Base-by-base conservation (phyloP, 2,888 invertebrate genomes). In the Cancer borealis region DNA sequence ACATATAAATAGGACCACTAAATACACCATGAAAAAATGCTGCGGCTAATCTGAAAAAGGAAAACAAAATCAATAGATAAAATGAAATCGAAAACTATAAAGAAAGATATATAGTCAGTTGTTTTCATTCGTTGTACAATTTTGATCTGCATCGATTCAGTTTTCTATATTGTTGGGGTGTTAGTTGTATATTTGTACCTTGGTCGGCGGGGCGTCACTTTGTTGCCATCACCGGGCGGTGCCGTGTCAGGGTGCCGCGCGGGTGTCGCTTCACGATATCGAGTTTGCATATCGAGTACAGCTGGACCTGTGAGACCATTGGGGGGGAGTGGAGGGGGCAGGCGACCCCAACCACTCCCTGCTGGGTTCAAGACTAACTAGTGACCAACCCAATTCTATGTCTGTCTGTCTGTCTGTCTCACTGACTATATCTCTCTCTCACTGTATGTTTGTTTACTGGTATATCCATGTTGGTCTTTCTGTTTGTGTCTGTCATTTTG, bases 241-340 rank as follows among this genome's bases (percentile, higher is more conserved):
- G 30, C 30, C 10, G 30, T 12, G 79, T 79, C 30, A 30, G 79
- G 79, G 79, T 30, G 79, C 30, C 79, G 79, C 79, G 79, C 30
- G 79, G 30, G 79, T 79, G 79, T 79, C 79, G 79, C 79, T 79
- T 79, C 79, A 79, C 30, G 79, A 79, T 79, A 79, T 79, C 79
- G 79, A 79, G 79, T 79, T 79, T 79, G 30, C 79, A 79, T 79
- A 79, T 79, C 79, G 79, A 79, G 79, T 79, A 79, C 79, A 30
- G 30, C 79, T 79, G 79, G 79, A 79, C 79, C 79, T 79, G 79
- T 30, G 79, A 79, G 30, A n/a, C n/a, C 3, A n/a, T 66, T 21
- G 66, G 66, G 66, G 8, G 66, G 60, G 60, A 17, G 3, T 66
- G 5, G n/a, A 21, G 66, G 66, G 87, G 12, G 87, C n/a, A 88